phyloP scores from a whole-genome alignment of 2,797 vertebrate species.

The Naso thynnoides region DNA sequence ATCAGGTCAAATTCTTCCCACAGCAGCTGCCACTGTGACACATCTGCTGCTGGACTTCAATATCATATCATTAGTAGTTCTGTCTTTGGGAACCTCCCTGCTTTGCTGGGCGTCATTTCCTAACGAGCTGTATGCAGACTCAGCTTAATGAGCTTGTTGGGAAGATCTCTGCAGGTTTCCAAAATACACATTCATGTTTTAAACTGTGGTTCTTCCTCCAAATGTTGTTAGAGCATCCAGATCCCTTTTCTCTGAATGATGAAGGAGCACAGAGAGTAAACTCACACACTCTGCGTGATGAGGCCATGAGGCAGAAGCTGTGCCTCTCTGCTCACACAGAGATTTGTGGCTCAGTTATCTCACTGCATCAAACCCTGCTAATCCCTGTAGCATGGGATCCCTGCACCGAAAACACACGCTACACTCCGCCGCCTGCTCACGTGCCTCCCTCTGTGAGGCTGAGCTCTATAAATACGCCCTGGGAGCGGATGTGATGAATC shows the following conservation, averaged over 20 bases:
- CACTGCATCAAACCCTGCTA: constrained; percentile 45
- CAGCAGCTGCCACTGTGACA: constrained; percentile 12
- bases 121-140: background rate
- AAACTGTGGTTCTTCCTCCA: background rate
- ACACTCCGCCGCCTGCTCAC: constrained; percentile 39
- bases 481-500: constrained; percentile 55
- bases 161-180: background rate
- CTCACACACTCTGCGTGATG: background rate
- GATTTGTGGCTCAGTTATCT: constrained; percentile 55
- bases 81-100: background rate
- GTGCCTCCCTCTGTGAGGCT: constrained; percentile 42
- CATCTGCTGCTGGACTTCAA: constrained; percentile 8
- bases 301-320: constrained; percentile 14
- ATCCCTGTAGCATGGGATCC: constrained; percentile 63
- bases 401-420: constrained; percentile 50
- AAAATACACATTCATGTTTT: background rate
- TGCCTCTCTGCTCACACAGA: constrained; percentile 10
- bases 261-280: constrained; percentile 2
- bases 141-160: background rate
- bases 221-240: background rate
- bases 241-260: background rate
- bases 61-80: background rate
- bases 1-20: background rate
- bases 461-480: constrained; percentile 72
- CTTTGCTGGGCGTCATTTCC: background rate